Percentiles rank a stretch among this genome's conserved stretches.
These are phyloP conservation scores for Whitmania pigra DNA, from an alignment of 1,140 invertebrate species.

Conservation along the genomic window DNA sequence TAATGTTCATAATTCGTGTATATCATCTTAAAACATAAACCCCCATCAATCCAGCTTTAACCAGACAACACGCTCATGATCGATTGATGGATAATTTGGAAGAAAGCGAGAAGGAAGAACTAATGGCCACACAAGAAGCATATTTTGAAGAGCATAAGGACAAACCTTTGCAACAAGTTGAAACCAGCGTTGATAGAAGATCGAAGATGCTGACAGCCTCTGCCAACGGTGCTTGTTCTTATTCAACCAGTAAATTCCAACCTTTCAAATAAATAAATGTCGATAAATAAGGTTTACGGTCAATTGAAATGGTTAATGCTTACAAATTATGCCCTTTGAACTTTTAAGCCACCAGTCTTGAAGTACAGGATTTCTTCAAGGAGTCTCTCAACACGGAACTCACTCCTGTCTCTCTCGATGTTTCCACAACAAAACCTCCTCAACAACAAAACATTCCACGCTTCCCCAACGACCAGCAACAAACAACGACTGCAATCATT, in stretches of 20 bases:
- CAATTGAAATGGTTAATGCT: too few species aligned
- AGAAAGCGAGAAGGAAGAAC: constrained; percentile 4
- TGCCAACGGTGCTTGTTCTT: too few species aligned
- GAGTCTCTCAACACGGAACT: constrained; percentile 10
- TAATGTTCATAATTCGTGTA: too few species aligned
- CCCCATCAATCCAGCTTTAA: background rate
- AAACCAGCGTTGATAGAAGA: too few species aligned
- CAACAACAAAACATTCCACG: background rate
- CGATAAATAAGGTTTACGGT: too few species aligned
- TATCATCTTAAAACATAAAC: too few species aligned
- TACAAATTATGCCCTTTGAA: background rate
- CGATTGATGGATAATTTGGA: constrained; percentile 13
- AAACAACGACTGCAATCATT: background rate
- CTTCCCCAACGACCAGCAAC: background rate
- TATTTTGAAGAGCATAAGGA: too few species aligned
- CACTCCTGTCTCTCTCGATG: constrained; percentile 9
- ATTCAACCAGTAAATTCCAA: too few species aligned
- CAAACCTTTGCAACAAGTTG: too few species aligned
- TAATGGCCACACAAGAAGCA: too few species aligned
- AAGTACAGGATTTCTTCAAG: constrained; percentile 16
- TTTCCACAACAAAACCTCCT: background rate
- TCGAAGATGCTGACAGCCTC: too few species aligned
- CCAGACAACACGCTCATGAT: constrained; percentile 15
- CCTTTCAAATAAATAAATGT: too few species aligned
- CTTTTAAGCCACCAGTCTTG: constrained; percentile 14